Percentiles rank a stretch among this genome's conserved stretches.
phyloP scores from a whole-genome alignment of 2,888 invertebrate species.

The Eupithecia tripunctaria region DNA sequence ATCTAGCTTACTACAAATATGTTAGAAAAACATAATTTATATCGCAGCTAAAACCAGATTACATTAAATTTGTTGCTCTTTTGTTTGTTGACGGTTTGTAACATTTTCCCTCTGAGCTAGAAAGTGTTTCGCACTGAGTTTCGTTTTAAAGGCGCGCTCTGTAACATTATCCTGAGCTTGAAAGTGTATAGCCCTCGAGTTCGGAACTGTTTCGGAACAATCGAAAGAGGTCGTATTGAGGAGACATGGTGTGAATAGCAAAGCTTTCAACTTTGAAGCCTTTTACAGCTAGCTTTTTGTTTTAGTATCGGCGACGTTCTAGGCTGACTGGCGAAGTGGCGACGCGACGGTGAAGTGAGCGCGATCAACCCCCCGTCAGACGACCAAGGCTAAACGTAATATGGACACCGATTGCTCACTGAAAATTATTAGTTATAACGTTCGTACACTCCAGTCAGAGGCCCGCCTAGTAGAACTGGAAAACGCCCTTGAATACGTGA shows the following conservation, averaged over 20 bases:
- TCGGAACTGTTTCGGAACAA: constrained; percentile 33
- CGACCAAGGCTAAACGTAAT: too few species aligned
- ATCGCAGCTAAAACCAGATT: too few species aligned
- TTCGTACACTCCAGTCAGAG: too few species aligned
- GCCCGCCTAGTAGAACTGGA: too few species aligned
- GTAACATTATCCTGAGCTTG: not conserved
- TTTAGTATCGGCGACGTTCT: not conserved
- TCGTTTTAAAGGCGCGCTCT: not conserved
- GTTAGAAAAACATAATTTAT: too few species aligned
- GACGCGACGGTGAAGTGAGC: not conserved
- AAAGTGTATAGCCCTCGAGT: constrained; percentile 18
- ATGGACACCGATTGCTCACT: too few species aligned
- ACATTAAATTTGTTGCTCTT: not conserved
- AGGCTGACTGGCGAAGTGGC: too few species aligned
- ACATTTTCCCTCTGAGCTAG: not conserved
- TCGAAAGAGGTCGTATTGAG: constrained; percentile 27
- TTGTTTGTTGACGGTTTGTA: not conserved
- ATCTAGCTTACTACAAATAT: too few species aligned
- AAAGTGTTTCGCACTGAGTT: not conserved
- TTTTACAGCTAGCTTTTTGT: not conserved
- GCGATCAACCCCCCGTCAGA: too few species aligned
- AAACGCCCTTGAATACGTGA: too few species aligned
- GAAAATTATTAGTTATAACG: too few species aligned
- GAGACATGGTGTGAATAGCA: not conserved
- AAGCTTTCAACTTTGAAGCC: not conserved